Evolutionary conservation across 2,113 vertebrate species (phyloP).

Genomic region (Clarias magur): DNA sequence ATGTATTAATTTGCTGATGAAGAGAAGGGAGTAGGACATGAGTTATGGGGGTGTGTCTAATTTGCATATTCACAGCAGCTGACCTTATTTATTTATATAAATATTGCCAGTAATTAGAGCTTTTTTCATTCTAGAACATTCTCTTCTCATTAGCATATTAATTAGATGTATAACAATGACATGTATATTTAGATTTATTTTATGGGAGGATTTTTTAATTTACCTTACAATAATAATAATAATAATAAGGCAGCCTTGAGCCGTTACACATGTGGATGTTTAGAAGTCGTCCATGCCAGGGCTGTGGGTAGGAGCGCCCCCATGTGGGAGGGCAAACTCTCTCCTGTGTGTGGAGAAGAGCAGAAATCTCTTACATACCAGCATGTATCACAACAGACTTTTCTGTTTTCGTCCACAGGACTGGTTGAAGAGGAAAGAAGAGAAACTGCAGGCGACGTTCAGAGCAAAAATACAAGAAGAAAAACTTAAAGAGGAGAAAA

Average conservation of each 20-base stretch:
- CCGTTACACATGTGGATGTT: neutral
- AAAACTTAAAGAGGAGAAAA: slow-evolving; percentile 74
- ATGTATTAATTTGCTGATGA: neutral
- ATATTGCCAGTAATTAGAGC: no score
- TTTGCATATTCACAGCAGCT: neutral
- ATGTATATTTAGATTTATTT: no score
- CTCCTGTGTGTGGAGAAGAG: neutral
- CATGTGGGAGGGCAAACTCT: no score
- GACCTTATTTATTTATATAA: no score
- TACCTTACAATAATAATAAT: neutral
- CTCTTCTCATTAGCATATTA: no score
- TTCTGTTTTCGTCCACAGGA: slow-evolving; percentile 69
- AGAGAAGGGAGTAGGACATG: no score
- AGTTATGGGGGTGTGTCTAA: neutral
- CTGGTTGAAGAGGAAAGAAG: slow-evolving; percentile 88
- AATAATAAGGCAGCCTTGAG: neutral
- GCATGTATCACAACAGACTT: neutral
- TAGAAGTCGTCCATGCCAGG: neutral
- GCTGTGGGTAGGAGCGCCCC: no score
- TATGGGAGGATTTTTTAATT: no score
- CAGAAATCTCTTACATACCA: neutral
- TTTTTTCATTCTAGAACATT: no score
- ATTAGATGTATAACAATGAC: no score
- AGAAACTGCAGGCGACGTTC: slow-evolving; percentile 70
- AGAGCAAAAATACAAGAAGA: slow-evolving; percentile 80